phyloP scores from a whole-genome alignment of 1,140 invertebrate species.

The Halotydeus destructor region DNA sequence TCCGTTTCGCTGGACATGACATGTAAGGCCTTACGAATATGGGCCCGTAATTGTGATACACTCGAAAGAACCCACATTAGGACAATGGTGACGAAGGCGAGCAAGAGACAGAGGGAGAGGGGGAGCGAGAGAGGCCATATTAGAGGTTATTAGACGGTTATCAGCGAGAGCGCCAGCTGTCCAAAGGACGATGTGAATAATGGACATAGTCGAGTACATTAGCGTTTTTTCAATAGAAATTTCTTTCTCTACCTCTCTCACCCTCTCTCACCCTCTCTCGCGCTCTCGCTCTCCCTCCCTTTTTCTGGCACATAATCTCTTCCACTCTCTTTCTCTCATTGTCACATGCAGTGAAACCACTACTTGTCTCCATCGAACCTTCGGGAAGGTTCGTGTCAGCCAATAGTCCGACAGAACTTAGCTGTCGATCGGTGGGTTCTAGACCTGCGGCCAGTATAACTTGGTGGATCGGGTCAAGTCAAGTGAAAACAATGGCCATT shows the following conservation, averaged over 20 bases:
- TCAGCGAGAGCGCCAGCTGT: too few relatives aligned
- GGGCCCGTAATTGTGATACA: too few relatives aligned
- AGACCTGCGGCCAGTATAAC: slow-evolving; percentile 19
- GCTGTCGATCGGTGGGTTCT: slow-evolving; percentile 17
- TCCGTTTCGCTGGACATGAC: slow-evolving; percentile 21
- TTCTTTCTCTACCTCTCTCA: neutral
- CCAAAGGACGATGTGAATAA: too few relatives aligned
- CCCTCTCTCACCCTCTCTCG: neutral
- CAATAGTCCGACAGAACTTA: slow-evolving; percentile 16
- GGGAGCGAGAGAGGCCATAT: too few relatives aligned
- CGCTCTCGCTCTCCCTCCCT: too few relatives aligned
- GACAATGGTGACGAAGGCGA: too few relatives aligned
- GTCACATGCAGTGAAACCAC: neutral
- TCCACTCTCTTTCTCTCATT: slow-evolving; percentile 1
- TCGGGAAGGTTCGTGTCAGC: slow-evolving; percentile 15
- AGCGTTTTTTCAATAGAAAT: too few relatives aligned
- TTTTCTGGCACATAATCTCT: neutral
- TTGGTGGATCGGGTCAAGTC: slow-evolving; percentile 18
- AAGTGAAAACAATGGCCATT: slow-evolving; percentile 11
- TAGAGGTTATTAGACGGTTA: too few relatives aligned
- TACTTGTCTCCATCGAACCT: neutral
- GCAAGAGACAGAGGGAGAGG: too few relatives aligned
- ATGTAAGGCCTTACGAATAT: slow-evolving; percentile 22
- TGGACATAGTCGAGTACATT: too few relatives aligned
- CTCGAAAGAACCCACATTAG: too few relatives aligned